Percentiles rank a stretch among this genome's conserved stretches.
Conservation (phyloP, 2,888 invertebrate genomes). For the Agonopterix alstromeriana region DNA sequence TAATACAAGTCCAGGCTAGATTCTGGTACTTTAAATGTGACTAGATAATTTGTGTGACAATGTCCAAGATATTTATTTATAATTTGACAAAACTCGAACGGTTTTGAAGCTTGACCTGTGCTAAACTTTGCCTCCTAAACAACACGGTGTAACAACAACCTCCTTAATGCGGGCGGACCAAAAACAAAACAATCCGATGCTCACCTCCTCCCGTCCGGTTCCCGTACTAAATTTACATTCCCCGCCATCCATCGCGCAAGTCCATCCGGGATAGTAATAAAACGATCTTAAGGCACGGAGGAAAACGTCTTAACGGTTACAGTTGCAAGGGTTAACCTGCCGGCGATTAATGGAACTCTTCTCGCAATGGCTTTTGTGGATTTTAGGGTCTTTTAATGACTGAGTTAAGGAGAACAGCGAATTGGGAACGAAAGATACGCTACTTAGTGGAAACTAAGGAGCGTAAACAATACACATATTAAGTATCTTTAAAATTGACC, state of each 20-base stretch:
- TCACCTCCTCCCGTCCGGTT: slow-evolving; percentile 72
- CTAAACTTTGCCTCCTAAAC: background rate
- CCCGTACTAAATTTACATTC: slow-evolving; percentile 74
- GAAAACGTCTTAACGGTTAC: slow-evolving; percentile 59
- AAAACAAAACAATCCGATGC: slow-evolving; percentile 74
- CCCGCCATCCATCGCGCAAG: slow-evolving; percentile 72
- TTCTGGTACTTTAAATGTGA: no score
- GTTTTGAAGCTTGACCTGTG: background rate
- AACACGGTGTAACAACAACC: slow-evolving; percentile 33
- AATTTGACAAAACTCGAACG: background rate
- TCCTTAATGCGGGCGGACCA: slow-evolving; percentile 54
- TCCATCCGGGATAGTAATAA: slow-evolving; percentile 74
- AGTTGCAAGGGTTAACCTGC: slow-evolving; percentile 1
- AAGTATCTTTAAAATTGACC: no score
- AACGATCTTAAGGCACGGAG: slow-evolving; percentile 70
- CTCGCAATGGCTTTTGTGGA: no score
- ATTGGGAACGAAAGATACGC: no score
- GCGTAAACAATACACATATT: no score
- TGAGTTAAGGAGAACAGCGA: no score
- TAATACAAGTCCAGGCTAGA: no score
- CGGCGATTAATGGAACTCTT: no score
- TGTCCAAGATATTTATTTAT: no score
- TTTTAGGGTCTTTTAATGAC: no score
- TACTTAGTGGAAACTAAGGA: no score
- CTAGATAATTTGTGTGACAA: no score